Evolutionary conservation across 2,113 vertebrate genomes (phyloP), one percentile per base, ranked within the genome.

Genomic region (Aegotheles bennettii): DNA sequence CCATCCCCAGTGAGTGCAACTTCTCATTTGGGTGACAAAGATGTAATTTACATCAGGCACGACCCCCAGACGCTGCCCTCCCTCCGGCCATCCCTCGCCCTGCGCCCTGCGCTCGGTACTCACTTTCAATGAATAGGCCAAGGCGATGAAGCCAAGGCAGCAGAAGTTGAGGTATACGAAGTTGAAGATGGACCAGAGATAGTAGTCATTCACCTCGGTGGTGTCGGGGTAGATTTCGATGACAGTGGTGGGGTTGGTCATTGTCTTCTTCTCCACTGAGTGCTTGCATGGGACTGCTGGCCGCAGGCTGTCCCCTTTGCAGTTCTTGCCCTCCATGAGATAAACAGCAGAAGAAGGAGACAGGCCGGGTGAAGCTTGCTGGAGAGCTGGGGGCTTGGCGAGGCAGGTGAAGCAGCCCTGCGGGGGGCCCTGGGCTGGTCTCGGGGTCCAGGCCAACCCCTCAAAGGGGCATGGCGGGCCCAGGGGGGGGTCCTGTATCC

Each of bases 141-240:
- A 91, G 33, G 98, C 98, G 17, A 98, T 98, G 97, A 98, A 98
- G 84, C 98, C 98, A 17, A 98, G 97, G 91, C 98, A 98, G 98
- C 98, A 98, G 97, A 98, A 98, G 96, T 98, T 98, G 97, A 98
- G 98, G 98, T 98, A 98, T 97, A 98, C 98, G 36, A 98, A 98
- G 98, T 98, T 98, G 98, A 98, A 98, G 94, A 98, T 98, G 96
- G 98, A 98, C 98, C 98, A 98, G 86, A 98, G 97, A 94, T 98
- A 98, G 96, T 98, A 98, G 89, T 98, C 98, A 1, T 98, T 98
- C 74, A 98, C 98, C 94, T 98, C 98, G 1, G 96, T 97, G 93
- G 97, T 97, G 96, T 98, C 98, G 0, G 98, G 98, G 86, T 97
- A 98, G 81, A 98, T 98, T 87, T 98, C 98, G 6, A 98, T 97